These are phyloP conservation scores for Scomberomorus guttatus DNA, from an alignment of 2,797 vertebrate species.

Conservation along the genomic window DNA sequence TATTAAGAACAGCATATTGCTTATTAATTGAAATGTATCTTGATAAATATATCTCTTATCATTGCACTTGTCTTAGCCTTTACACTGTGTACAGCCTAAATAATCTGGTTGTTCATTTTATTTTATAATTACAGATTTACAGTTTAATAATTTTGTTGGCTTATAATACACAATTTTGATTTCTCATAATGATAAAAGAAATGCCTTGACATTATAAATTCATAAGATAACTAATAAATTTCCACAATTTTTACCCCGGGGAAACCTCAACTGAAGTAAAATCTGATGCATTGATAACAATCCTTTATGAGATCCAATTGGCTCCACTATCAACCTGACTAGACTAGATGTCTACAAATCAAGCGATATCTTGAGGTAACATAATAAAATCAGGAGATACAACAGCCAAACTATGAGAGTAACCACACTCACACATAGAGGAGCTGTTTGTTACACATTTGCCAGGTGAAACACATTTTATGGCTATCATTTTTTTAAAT, in stretches of 20 bases:
- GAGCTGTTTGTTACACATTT: background rate
- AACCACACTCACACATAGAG: background rate
- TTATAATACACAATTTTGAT: background rate
- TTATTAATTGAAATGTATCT: background rate
- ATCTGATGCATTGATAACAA: background rate
- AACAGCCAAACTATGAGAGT: background rate
- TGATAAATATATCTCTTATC: background rate
- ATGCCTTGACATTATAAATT: background rate
- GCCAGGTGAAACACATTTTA: background rate
- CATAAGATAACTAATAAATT: background rate
- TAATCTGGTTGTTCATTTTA: background rate
- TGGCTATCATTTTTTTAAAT: background rate
- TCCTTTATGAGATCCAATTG: background rate
- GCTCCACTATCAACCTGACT: background rate
- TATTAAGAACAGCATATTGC: background rate
- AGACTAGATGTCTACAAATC: background rate
- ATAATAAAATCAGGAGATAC: background rate
- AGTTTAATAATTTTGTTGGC: background rate
- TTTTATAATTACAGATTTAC: background rate
- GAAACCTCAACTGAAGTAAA: constrained; percentile 9
- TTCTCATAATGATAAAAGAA: background rate
- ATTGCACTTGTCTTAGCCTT: too few relatives aligned
- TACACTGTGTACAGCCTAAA: too few relatives aligned
- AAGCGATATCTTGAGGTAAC: background rate
- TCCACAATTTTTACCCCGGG: background rate